Evolutionary conservation across 2,113 vertebrate genomes (phyloP).

Genomic region (Tachuris rubrigastra): DNA sequence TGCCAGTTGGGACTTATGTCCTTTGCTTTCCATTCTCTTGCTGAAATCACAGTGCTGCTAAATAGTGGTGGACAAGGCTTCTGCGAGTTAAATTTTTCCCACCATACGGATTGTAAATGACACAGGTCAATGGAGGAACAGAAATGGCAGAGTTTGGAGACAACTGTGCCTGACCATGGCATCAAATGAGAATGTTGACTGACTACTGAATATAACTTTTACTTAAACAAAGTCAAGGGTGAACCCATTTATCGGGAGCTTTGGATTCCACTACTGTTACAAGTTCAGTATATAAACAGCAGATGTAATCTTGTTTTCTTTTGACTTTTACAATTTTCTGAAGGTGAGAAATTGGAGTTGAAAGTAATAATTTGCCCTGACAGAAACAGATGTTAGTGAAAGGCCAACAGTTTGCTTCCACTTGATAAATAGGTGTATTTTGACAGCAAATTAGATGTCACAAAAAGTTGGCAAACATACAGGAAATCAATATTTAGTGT

Average conservation of each 20-base stretch:
- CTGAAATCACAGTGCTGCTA: not conserved
- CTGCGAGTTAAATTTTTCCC: not conserved
- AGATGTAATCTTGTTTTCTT: not conserved
- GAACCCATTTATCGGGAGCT: not conserved
- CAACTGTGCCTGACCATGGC: not conserved
- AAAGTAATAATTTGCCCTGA: not conserved
- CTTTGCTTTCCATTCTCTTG: not conserved
- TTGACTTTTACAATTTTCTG: not conserved
- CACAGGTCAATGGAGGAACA: not conserved
- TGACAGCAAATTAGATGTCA: constrained; percentile 53
- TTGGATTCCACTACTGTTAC: not conserved
- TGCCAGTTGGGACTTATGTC: not conserved
- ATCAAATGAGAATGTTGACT: not conserved
- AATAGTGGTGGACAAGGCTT: not conserved
- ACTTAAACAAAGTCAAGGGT: not conserved
- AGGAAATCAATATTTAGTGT: constrained; percentile 39
- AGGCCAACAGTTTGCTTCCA: constrained; percentile 3
- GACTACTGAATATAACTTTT: not conserved
- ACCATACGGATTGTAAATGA: not conserved
- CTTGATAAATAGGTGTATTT: constrained; percentile 35
- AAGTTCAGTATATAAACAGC: not conserved
- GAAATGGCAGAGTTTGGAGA: not conserved
- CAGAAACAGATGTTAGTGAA: constrained; percentile 1
- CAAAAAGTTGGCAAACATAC: constrained; percentile 17
- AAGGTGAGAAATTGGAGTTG: not conserved